phyloP scores from a whole-genome alignment of 2,113 vertebrate genomes.

The Pholis gunnellus region DNA sequence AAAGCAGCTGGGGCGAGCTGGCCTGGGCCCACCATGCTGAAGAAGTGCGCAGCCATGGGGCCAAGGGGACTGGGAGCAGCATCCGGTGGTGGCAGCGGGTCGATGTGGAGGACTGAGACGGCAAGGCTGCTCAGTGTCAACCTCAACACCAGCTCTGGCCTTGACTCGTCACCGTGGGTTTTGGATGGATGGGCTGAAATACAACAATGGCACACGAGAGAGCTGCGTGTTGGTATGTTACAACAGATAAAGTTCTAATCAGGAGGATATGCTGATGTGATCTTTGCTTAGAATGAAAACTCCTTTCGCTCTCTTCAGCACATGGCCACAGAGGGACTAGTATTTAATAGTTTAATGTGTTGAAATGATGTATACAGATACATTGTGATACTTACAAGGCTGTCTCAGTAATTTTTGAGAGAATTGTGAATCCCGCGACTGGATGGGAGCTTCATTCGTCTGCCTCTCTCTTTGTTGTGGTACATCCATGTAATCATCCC shows the following conservation, averaged over 20 bases:
- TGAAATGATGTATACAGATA: neutral
- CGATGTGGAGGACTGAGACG: conserved; percentile 95
- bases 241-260: neutral
- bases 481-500: conserved; percentile 93
- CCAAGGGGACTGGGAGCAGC: conserved; percentile 89
- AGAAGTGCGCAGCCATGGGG: conserved; percentile 92
- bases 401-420: conserved; percentile 86
- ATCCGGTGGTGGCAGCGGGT: conserved; percentile 93
- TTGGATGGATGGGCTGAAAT: conserved; percentile 92
- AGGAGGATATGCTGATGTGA: neutral
- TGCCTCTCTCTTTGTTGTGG: conserved; percentile 86
- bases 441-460: conserved; percentile 76
- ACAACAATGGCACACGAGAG: conserved; percentile 25
- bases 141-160: conserved; percentile 93
- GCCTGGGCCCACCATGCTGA: conserved; percentile 86
- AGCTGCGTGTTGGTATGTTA: neutral
- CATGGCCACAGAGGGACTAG: neutral
- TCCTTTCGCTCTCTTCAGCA: neutral
- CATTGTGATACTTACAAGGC: conserved; percentile 84
- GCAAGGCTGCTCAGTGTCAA: conserved; percentile 89
- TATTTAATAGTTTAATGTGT: neutral
- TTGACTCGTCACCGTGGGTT: conserved; percentile 93
- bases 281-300: conserved; percentile 22
- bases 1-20: conserved; percentile 87
- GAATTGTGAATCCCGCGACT: conserved; percentile 79